Evolutionary conservation across 2,113 vertebrate genomes (phyloP).

Genomic region (Danionella cerebrum): DNA sequence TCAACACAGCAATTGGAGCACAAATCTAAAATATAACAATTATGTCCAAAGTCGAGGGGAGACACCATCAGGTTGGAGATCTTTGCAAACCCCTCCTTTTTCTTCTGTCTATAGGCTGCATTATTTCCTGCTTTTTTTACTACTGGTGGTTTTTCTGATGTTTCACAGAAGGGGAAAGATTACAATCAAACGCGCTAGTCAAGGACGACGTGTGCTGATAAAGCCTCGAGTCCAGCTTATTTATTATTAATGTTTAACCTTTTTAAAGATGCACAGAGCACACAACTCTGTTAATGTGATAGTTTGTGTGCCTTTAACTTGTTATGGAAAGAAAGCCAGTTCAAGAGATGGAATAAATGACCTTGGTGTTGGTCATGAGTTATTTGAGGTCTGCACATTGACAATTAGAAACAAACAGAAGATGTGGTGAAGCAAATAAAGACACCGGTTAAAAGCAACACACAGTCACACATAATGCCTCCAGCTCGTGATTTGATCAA

Average conservation of each 20-base stretch:
- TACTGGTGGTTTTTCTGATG: not conserved
- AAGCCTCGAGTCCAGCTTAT: not conserved
- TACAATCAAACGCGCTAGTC: slow-evolving; percentile 3
- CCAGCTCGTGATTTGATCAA: not conserved
- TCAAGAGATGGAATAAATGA: not conserved
- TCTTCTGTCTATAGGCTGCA: too few species aligned
- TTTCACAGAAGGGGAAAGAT: slow-evolving; percentile 13
- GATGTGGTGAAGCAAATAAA: not conserved
- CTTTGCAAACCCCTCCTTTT: not conserved
- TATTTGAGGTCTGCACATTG: not conserved
- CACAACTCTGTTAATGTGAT: slow-evolving; percentile 21
- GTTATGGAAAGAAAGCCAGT: not conserved
- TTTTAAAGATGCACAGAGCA: slow-evolving; percentile 25
- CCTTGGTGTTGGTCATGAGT: not conserved
- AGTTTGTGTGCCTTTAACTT: not conserved
- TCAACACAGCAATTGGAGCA: not conserved
- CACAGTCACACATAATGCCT: not conserved
- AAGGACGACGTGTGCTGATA: not conserved
- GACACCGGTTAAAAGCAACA: not conserved
- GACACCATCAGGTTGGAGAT: not conserved
- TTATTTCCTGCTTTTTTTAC: too few species aligned
- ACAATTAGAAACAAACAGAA: not conserved
- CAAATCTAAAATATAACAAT: not conserved
- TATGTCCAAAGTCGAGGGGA: not conserved
- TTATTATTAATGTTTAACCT: slow-evolving; percentile 33